Evolutionary conservation across 2,888 invertebrate species (phyloP), one percentile per base, ranked within the genome.

Genomic region (Oscheius onirici): DNA sequence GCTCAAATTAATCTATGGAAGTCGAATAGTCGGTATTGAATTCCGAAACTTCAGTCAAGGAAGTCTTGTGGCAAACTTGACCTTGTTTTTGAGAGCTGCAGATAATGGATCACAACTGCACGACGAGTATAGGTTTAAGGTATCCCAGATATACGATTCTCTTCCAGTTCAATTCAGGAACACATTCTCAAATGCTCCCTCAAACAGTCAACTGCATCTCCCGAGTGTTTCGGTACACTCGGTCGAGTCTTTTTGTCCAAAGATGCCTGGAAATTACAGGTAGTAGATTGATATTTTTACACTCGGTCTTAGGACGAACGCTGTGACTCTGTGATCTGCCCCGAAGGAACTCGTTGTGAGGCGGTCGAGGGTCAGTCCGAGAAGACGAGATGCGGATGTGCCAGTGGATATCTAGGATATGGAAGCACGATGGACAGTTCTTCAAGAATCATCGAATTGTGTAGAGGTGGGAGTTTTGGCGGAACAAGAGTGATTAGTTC

Each of bases 21-120:
- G 44, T 1, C 15, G 57, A 41, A 43, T 68, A 24, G 57, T 68
- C 24, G 54, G 57, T 15, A 15, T 57, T n/a, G 46, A 55, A 10
- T 57, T 68, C 15, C 55, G 24, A 8, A 68, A 68, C 46, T 68
- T 68, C 46, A 68, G 57, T 26, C 68, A 68, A 24, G 68, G 68
- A 3, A 55, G 57, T 17, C 46, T 68, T 8, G 58, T 68, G 1
- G 68, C 68, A 8, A 68, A 68, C 34, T 43, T 68, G n/a, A 28
- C 24, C 1, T 13, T 68, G 15, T 17, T 24, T 34, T 46, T 68
- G 20, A 68, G 57, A 44, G n/a, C 54, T 20, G 52, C 66, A 2
- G 66, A 49, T 41, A 68, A 68, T 20, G 68, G 68, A 10, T 44
- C 57, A 13, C 44, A 44, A 11, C 5, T 8, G 3, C 3, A 22